These are phyloP conservation scores for Lepidurus apus DNA, from an alignment of 1,140 invertebrate genomes.

Conservation along the genomic window DNA sequence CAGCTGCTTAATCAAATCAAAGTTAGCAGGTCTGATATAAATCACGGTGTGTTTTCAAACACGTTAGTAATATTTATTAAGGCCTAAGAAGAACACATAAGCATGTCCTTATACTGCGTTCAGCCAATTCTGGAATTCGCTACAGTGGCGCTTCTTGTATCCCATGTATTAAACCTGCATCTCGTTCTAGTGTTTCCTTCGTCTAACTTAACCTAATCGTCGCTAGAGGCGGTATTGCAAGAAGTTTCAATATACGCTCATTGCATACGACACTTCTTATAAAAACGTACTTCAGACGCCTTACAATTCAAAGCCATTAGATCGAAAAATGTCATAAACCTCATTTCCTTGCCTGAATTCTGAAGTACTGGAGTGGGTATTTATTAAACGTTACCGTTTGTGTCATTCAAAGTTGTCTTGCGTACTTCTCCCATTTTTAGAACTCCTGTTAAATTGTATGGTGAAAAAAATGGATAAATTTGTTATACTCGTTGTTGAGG, in stretches of 20 bases:
- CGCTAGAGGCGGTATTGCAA: not conserved
- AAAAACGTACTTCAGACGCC: not conserved
- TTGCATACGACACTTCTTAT: not conserved
- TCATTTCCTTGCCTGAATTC: not conserved
- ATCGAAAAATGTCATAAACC: not conserved
- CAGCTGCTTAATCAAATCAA: too few relatives aligned
- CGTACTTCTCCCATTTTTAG: not conserved
- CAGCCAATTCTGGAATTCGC: too few relatives aligned
- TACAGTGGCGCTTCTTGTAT: too few relatives aligned
- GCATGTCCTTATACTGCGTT: too few relatives aligned
- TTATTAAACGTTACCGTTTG: not conserved
- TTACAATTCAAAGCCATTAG: not conserved
- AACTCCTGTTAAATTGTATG: not conserved
- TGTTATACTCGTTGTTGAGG: not conserved
- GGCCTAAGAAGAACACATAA: too few relatives aligned
- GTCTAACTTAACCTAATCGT: constrained; percentile 1
- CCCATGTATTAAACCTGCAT: too few relatives aligned
- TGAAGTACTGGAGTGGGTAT: not conserved
- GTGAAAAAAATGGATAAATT: not conserved
- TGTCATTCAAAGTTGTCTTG: not conserved
- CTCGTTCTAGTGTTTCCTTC: not conserved
- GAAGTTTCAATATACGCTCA: not conserved
- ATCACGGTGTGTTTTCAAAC: too few relatives aligned
- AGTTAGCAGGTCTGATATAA: too few relatives aligned
- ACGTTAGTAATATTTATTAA: too few relatives aligned